Percentiles rank a stretch among this genome's conserved stretches.
Evolutionary conservation across 2,113 vertebrate species (phyloP).

Genomic region (Chaenogobius annularis): DNA sequence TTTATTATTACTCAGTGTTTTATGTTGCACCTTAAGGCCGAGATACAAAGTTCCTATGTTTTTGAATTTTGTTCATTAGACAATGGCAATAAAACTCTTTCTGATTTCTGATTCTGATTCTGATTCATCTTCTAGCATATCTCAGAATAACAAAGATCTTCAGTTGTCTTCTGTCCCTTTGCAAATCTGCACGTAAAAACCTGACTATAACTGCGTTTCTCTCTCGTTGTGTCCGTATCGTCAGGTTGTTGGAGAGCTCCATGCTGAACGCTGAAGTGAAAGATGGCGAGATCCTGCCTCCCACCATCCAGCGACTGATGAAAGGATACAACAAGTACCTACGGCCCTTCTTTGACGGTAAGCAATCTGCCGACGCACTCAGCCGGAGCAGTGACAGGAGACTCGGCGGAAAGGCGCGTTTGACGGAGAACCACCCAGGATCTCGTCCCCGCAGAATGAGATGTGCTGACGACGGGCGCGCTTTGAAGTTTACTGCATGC

Average conservation of each 20-base stretch:
- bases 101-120: no score
- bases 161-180: background rate
- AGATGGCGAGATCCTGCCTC: constrained; percentile 84
- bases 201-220: constrained; percentile 8
- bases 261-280: constrained; percentile 79
- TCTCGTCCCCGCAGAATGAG: constrained; percentile 24
- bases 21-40: no score
- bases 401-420: constrained; percentile 30
- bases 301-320: constrained; percentile 89
- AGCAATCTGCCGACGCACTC: constrained; percentile 62
- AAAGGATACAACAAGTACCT: constrained; percentile 94
- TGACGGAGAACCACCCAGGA: constrained; percentile 9
- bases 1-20: no score
- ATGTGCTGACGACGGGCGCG: constrained; percentile 16
- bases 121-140: background rate
- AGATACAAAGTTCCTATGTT: no score
- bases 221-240: constrained; percentile 40
- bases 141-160: background rate
- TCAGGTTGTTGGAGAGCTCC: constrained; percentile 74
- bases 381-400: constrained; percentile 33
- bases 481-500: constrained; percentile 18
- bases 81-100: no score
- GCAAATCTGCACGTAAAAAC: background rate
- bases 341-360: constrained; percentile 90
- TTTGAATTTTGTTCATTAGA: no score